Base-by-base conservation (phyloP, 1,140 invertebrate genomes). In the Nephila pilipes region DNA sequence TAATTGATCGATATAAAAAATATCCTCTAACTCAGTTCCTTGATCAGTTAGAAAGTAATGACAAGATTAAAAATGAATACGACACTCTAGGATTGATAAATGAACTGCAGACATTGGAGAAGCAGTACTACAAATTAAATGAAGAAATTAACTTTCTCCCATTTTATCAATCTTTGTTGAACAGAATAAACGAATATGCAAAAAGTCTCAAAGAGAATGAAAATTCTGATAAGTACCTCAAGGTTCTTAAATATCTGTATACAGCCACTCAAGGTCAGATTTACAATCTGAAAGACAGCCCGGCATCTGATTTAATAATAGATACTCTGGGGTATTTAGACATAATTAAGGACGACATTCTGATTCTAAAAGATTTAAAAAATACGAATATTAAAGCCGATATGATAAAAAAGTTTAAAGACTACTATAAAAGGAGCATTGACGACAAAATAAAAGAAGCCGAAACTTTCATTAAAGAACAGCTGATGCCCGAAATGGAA, bases 381-480 rank as follows among this genome's bases (percentile, higher is more conserved):
- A 46, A 1, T 10, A 6, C 32, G 1, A 87, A 29, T 5, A 38
- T 38, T 25, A 87, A 65, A 46, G 22, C 65, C 14, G 60, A 69
- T 69, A 18, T 65, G 10, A 69, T 87, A n/a, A 87, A 38, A 25
- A 65, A 69, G n/a, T 69, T 46, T 29, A 87, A 65, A 32, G 25
- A 87, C 46, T 2, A 87, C 3, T 87, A 87, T 25, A 69, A 87
- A 87, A 54, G n/a, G 2, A n/a, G 85, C 20, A 87, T 87, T n/a
- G 85, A 87, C 3, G 46, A 22, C 22, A 87, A 87, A 46, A 54
- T 87, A 38, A 36, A 87, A 46, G 85, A 87, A 87, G 85, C 85
- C 4, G 38, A 87, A 29, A 20, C 3, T 8, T 57, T 87, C 20
- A 54, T 87, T 29, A 20, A n/a, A 20, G 25, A 69, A 38, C 20